These are phyloP conservation scores for Bombus huntii DNA, from an alignment of 1,140 invertebrate species.

Conservation along the genomic window DNA sequence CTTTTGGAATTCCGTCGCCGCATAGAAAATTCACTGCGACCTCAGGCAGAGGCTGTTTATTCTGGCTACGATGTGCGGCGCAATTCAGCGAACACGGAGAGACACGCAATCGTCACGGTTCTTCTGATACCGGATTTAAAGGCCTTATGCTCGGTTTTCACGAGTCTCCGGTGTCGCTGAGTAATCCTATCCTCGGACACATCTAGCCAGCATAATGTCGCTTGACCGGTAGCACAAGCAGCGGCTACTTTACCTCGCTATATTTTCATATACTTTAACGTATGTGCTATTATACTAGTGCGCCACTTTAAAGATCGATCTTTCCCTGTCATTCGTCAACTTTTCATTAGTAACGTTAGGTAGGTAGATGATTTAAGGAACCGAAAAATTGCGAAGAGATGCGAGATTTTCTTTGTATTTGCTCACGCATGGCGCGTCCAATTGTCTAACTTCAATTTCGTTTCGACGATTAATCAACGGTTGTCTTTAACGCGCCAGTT, in stretches of 20 bases:
- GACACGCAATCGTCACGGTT: conserved; percentile 63
- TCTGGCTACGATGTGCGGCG: not conserved
- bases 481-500: too few species aligned
- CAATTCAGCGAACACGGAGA: conserved; percentile 27
- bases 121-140: conserved; percentile 66
- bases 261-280: conserved; percentile 18
- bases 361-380: too few species aligned
- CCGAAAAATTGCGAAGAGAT: too few species aligned
- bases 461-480: too few species aligned
- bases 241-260: conserved; percentile 11
- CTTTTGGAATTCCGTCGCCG: not conserved
- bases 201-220: conserved; percentile 73
- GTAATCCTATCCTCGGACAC: conserved; percentile 75
- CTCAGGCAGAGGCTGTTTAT: conserved; percentile 20
- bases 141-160: conserved; percentile 76
- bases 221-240: conserved; percentile 73
- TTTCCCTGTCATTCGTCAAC: too few species aligned
- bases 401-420: too few species aligned
- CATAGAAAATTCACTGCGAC: not conserved
- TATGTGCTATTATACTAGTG: too few species aligned
- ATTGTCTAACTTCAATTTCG: too few species aligned
- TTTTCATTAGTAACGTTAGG: too few species aligned
- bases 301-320: too few species aligned
- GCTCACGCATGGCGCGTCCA: too few species aligned
- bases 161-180: conserved; percentile 77